Conservation (phyloP, 2,113 vertebrate genomes). For the Phodopus roborovskii region DNA sequence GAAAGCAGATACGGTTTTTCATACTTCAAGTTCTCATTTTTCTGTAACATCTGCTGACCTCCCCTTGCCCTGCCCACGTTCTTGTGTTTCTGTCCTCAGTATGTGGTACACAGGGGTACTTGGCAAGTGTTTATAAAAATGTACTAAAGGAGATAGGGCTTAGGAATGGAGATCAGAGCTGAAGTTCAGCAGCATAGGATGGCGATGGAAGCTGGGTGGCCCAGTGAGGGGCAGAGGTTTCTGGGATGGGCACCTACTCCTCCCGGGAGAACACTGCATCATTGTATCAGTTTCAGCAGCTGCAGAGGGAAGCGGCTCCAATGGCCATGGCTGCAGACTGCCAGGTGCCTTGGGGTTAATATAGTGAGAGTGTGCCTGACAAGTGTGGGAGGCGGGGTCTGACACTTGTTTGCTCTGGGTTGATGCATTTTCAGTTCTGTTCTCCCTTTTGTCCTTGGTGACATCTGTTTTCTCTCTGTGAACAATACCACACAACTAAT, state of each 20-base stretch:
- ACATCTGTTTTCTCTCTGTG: background rate
- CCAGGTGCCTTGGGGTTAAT: background rate
- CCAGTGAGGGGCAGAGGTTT: background rate
- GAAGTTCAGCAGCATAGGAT: background rate
- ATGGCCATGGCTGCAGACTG: background rate
- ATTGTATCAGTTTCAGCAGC: background rate
- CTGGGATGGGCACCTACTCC: background rate
- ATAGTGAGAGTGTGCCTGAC: background rate
- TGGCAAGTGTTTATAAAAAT: background rate
- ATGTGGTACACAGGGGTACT: background rate
- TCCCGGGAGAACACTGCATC: accelerated
- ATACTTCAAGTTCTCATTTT: background rate
- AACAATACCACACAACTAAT: background rate
- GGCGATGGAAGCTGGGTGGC: background rate
- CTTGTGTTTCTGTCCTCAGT: background rate
- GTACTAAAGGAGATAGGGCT: background rate
- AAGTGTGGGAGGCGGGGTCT: background rate
- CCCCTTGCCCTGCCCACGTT: background rate
- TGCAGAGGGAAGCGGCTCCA: background rate
- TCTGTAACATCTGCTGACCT: background rate
- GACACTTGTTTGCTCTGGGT: background rate
- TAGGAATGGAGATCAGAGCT: background rate
- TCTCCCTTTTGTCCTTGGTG: background rate
- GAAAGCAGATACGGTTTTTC: background rate
- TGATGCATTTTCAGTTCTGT: background rate